These are phyloP conservation scores for Drosophila paranaensis DNA, from an alignment of 2,888 invertebrate genomes.

Conservation along the genomic window DNA sequence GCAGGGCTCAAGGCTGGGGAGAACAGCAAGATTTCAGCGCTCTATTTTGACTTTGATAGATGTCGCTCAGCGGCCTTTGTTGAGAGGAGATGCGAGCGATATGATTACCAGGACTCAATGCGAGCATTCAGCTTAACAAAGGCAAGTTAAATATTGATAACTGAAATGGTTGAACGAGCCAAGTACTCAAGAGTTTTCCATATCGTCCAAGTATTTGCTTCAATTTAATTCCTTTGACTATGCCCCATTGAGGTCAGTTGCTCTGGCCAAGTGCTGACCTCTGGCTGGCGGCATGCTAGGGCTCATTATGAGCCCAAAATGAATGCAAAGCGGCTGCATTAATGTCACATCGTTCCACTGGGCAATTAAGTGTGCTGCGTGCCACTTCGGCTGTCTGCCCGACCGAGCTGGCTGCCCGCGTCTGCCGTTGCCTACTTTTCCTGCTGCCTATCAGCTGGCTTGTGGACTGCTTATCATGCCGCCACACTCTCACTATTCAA, in stretches of 20 bases:
- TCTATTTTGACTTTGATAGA: conserved; percentile 85
- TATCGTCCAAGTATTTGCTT: not conserved
- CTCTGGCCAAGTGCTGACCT: conserved; percentile 34
- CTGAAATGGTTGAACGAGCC: not conserved
- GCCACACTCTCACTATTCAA: conserved; percentile 74
- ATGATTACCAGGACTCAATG: conserved; percentile 36
- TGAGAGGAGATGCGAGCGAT: conserved; percentile 40
- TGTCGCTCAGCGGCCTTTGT: conserved; percentile 70
- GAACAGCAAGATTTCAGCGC: conserved; percentile 65
- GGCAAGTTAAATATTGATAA: not conserved
- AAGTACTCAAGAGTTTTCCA: too few species aligned
- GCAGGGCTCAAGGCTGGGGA: not conserved
- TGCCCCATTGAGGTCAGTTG: conserved; percentile 12
- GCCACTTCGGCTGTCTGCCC: conserved; percentile 31
- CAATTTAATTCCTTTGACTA: conserved; percentile 12
- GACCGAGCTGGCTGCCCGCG: not conserved
- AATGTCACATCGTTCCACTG: conserved; percentile 59
- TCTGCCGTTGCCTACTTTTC: conserved; percentile 10
- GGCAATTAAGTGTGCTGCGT: conserved; percentile 60
- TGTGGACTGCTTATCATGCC: conserved; percentile 66
- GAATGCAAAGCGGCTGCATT: conserved; percentile 80
- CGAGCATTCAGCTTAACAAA: conserved; percentile 32
- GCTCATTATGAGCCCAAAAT: conserved; percentile 73
- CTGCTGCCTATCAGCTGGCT: conserved; percentile 59
- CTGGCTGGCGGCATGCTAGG: conserved; percentile 42